Evolutionary conservation across 2,888 invertebrate species (phyloP).

Genomic region (Branchellion lobata): DNA sequence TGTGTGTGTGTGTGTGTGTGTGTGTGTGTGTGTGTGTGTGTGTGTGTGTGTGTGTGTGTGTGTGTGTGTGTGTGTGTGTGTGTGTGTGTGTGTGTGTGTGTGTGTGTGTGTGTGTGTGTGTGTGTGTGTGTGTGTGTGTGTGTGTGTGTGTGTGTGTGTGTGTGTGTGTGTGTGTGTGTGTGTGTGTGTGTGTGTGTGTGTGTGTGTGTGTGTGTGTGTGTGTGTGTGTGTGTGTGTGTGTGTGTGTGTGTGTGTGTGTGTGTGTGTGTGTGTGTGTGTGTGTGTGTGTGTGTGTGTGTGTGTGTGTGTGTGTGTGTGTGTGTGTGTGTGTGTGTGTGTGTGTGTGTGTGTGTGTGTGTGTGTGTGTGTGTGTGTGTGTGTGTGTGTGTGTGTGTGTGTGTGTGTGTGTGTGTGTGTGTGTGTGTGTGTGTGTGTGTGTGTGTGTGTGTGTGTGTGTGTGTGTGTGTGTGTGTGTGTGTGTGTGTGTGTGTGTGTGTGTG

Average conservation of each 20-base stretch:
- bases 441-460: constrained; percentile 40
- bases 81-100: constrained; percentile 23
- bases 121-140: constrained; percentile 15
- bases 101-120: constrained; percentile 25
- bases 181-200: background rate
- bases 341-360: constrained; percentile 43
- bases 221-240: constrained; percentile 32
- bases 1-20: background rate
- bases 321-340: constrained; percentile 15
- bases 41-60: constrained; percentile 14
- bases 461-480: constrained; percentile 39
- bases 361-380: constrained; percentile 46
- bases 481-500: constrained; percentile 22
- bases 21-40: constrained; percentile 21
- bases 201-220: constrained; percentile 19
- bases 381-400: constrained; percentile 45
- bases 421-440: constrained; percentile 31
- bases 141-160: constrained; percentile 21
- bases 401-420: constrained; percentile 47
- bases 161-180: constrained; percentile 22
- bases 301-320: constrained; percentile 19
- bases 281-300: constrained; percentile 20
- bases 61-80: constrained; percentile 48
- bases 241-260: background rate
- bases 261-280: constrained; percentile 14